Evolutionary conservation across 2,888 invertebrate species (phyloP), one percentile per base, ranked within the genome.

Genomic region (Epiblema foenella): DNA sequence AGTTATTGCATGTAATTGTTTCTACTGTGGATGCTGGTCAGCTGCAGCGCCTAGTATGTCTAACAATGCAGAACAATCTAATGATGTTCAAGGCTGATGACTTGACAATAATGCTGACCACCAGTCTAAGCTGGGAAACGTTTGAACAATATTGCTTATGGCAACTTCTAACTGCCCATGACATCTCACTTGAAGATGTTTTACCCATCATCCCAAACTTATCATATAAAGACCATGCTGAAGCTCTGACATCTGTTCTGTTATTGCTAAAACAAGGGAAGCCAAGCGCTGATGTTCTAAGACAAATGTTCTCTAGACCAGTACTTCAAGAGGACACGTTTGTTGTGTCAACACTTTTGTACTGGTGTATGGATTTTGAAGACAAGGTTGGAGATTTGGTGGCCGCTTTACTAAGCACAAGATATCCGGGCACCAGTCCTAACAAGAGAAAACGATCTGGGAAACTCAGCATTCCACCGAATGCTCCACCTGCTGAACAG

Each of bases 141-240:
- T 98, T 98, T 80, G 99, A 99, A 88, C 99, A 99, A 89, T 97
- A 98, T 86, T 99, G 98, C 87, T 95, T 99, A 58, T 99, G 99
- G 99, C 99, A 99, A 89, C 94, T 99, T 71, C 95, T 99, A 62
- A 96, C 97, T 77, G 98, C 98, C 54, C 99, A 99, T 86, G 98
- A 98, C 86, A 97, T 99, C 84, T 97, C 98, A 67, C 95, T 98
- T n/a, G 98, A 98, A 83, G 96, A 97, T 83, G 96, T 99, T 76
- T 91, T 98, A 82, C 96, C 98, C 49, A 93, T 95, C 75, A 93
- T 95, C 78, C 95, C 95, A 18, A 97, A 97, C 82, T 89, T 98
- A 73, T 96, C 97, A 81, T 96, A 96, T 86, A 95, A 96, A 84
- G 96, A 96, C 79, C 98, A 99, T 86, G 96, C 98, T 0, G 99